Evolutionary conservation across 2,113 vertebrate species (phyloP), one percentile per base, ranked within the genome.

Genomic region (Colius striatus): DNA sequence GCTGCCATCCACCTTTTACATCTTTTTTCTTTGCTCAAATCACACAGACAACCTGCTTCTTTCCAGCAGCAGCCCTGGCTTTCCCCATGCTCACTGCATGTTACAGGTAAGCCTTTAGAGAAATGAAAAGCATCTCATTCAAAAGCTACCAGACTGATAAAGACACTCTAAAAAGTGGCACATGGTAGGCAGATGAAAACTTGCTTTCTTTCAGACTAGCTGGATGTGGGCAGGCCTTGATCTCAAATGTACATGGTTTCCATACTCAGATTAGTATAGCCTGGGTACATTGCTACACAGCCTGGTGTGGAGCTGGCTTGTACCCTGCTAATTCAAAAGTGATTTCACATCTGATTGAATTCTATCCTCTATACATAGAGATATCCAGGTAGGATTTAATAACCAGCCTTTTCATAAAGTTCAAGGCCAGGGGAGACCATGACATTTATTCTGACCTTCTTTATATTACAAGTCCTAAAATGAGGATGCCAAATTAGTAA

Each of bases 221-320:
- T n/a, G 36, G 58, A 53, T 3, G 6, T 4, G 17, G 41, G 20
- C 54, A 83, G 34, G 5, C 15, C 23, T 83, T 74, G 65, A 87
- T 74, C 25, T n/a, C 51, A 65, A 45, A 25, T 26, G 26, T 32
- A 38, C 26, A 10, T 10, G 38, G n/a, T 7, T 70, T 80, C 30
- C 0, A 1, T 21, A 60, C 12, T 70, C 0, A 0, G 74, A 32
- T 48, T 32, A 63, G 18, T 20, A 27, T 12, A 32, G 10, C 22
- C 22, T 26, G 25, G 53, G n/a, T 50, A 38, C 13, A 10, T n/a
- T 34, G 51, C 20, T 51, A 7, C 48, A 41, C 13, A n/a, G 19
- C 10, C 76, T 55, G 11, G 9, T 41, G 12, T 36, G n/a, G 53
- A 82, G 13, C 26, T 84, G n/a, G 6, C 6, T n/a, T 45, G 7